A percentile compares a stretch with the other conserved stretches of the same genome.
phyloP scores from a whole-genome alignment of 2,797 vertebrate species.

The Octomys mimax region DNA sequence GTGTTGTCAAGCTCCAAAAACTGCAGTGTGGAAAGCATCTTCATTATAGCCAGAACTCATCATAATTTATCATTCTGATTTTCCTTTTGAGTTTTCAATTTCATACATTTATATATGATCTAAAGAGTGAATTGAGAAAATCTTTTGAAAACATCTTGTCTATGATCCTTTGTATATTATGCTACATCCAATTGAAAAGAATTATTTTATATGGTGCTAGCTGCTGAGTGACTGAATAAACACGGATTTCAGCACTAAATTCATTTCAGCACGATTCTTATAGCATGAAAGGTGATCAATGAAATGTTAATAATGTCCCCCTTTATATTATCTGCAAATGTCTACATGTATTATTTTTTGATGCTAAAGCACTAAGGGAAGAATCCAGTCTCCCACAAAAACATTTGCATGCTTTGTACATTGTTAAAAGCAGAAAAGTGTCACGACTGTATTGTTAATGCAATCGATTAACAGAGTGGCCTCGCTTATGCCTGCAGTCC shows the following conservation, averaged over 20 bases:
- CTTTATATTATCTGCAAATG: neutral
- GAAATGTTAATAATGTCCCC: neutral
- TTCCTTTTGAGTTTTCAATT: neutral
- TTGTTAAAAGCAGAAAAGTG: neutral
- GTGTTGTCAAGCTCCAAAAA: neutral
- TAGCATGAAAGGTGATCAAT: neutral
- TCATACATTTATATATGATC: neutral
- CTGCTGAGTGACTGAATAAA: neutral
- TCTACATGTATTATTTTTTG: neutral
- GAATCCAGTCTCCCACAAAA: neutral
- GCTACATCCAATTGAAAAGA: neutral
- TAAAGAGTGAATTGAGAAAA: neutral
- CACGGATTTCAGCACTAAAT: neutral
- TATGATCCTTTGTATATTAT: neutral
- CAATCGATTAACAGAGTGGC: neutral
- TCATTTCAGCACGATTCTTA: neutral
- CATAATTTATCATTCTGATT: neutral
- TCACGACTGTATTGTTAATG: neutral
- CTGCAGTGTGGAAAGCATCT: neutral
- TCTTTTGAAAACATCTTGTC: neutral
- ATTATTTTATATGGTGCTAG: neutral
- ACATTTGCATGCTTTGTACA: neutral
- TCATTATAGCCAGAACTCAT: neutral
- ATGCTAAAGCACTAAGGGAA: slow-evolving; percentile 7
- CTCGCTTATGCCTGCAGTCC: neutral